Evolutionary conservation across 2,888 invertebrate species (phyloP).

Genomic region (Eucera pruinosa): DNA sequence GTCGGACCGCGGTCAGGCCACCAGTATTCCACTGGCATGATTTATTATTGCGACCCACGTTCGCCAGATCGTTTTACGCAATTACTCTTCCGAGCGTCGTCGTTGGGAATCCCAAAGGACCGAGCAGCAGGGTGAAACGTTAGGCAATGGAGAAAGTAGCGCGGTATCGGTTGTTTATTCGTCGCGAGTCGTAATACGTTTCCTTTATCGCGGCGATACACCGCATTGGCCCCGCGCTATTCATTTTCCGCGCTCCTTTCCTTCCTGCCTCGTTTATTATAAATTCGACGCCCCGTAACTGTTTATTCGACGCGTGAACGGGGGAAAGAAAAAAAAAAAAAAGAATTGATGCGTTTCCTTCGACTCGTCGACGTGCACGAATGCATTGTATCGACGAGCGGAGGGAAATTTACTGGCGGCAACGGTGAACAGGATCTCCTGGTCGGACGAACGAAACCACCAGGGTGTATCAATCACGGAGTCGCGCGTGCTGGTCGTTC

Average conservation of each 20-base stretch:
- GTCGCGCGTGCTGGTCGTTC: constrained; percentile 10
- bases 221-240: constrained; percentile 15
- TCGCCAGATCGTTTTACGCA: constrained; percentile 56
- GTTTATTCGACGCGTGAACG: constrained; percentile 14
- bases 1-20: constrained; percentile 38
- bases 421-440: constrained; percentile 22
- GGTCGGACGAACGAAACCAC: constrained; percentile 44
- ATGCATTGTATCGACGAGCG: constrained; percentile 20
- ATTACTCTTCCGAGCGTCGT: constrained; percentile 42
- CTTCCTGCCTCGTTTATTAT: constrained; percentile 14
- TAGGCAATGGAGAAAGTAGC: background rate
- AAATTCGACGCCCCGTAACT: constrained; percentile 1
- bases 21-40: constrained; percentile 50
- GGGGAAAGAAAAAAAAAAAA: background rate
- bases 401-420: constrained; percentile 44
- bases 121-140: background rate
- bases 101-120: background rate
- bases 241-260: constrained; percentile 17
- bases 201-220: constrained; percentile 21
- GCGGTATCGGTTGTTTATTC: constrained; percentile 24
- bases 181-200: constrained; percentile 23
- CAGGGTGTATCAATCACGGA: constrained; percentile 64
- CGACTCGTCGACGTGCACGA: constrained; percentile 10
- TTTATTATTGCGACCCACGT: constrained; percentile 65
- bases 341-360: constrained; percentile 15